Base-by-base conservation (phyloP, 2,113 vertebrate genomes). In the Bambusicola thoracicus region DNA sequence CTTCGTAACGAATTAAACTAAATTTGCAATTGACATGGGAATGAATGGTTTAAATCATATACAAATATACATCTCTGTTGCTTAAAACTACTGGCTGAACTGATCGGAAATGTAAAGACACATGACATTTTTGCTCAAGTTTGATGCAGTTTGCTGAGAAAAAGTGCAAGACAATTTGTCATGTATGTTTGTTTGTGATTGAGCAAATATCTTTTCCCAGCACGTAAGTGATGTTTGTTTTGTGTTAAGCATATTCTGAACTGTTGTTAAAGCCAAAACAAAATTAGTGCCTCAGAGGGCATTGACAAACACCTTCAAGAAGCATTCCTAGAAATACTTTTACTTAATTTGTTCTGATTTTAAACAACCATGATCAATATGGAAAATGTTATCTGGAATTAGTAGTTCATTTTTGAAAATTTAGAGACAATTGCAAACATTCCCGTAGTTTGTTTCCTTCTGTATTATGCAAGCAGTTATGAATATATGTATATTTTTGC, bases 401-500 rank as follows among this genome's bases (percentile, higher is more conserved):
- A 73, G 29, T 75, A 81, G 9, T 76, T 89, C 63, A 56, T 87
- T 78, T 74, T 65, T 74, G 87, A 76, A 87, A 87, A 69, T 36
- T 62, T 40, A 41, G 61, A 73, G 10, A 11, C 40, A 44, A 73
- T 85, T 72, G 41, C 58, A 82, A 81, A 24, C 14, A 8, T 78
- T 96, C 85, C 69, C 89, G 32, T 43, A 29, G 32, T 69, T 90
- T 69, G 32, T 69, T 90, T 69, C 85, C 30, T 87, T 96, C 63
- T 87, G 73, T 92, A 61, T 91, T 67, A 95, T 63, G 76, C 75
- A 92, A 88, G 86, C 80, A 76, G 79, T 70, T 87, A 85, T 19
- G 19, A 51, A 41, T 93, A 91, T 94, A 72, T 94, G 78, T 93
- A 94, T 96, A 94, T 90, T 92, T 95, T 90, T 97, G 88, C 77